These are phyloP conservation scores for Drosophila arizonae DNA, from an alignment of 1,140 invertebrate genomes.

Conservation along the genomic window DNA sequence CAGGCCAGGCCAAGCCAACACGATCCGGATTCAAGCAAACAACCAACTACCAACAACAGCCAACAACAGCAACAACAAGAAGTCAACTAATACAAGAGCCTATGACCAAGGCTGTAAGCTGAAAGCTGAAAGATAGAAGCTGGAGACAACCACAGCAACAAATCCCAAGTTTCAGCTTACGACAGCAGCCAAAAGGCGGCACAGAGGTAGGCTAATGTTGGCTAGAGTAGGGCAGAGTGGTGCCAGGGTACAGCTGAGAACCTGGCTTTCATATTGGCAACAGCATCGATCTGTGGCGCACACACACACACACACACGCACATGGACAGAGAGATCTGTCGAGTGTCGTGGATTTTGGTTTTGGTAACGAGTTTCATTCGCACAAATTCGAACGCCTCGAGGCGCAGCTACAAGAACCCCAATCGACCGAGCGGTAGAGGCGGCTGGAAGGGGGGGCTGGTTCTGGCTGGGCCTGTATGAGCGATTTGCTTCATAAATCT, in stretches of 20 bases:
- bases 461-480: slow-evolving; percentile 9
- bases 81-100: slow-evolving; percentile 22
- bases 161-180: slow-evolving; percentile 44
- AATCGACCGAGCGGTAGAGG: not conserved
- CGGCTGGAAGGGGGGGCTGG: not conserved
- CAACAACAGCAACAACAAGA: slow-evolving; percentile 3
- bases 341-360: slow-evolving; percentile 23
- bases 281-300: slow-evolving; percentile 32
- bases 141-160: slow-evolving; percentile 20
- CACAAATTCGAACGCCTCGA: slow-evolving; percentile 56
- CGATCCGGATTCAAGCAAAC: slow-evolving; percentile 41
- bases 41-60: slow-evolving; percentile 9
- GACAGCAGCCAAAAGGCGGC: not conserved
- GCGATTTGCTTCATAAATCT: slow-evolving; percentile 78
- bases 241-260: not conserved
- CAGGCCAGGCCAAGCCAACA: slow-evolving; percentile 13
- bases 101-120: slow-evolving; percentile 17
- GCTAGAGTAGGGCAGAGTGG: not conserved
- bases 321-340: not conserved
- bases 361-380: slow-evolving; percentile 75
- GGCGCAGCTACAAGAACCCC: slow-evolving; percentile 19
- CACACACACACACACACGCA: not conserved
- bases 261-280: slow-evolving; percentile 42
- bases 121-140: slow-evolving; percentile 27
- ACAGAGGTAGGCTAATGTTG: not conserved